These are phyloP conservation scores for Sclerurus mexicanus DNA, from an alignment of 2,113 vertebrate genomes.

Conservation along the genomic window DNA sequence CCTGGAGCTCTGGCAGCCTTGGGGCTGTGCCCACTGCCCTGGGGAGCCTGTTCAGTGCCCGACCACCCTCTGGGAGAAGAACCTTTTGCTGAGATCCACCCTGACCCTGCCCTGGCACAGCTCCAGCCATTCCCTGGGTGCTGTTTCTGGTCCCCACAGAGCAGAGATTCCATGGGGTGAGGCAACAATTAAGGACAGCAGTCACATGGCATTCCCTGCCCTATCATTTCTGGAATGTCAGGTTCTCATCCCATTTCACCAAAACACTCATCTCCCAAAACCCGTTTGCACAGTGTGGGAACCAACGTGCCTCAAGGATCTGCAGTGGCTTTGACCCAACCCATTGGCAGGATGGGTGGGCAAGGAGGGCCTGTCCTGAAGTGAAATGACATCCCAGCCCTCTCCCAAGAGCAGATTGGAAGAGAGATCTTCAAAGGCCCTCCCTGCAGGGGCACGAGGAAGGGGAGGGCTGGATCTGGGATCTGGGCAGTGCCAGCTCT, in stretches of 20 bases:
- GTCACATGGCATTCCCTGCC: neutral
- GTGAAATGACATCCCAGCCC: neutral
- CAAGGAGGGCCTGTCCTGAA: neutral
- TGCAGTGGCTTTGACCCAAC: neutral
- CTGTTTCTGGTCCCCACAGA: neutral
- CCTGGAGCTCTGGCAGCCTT: neutral
- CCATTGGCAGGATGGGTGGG: neutral
- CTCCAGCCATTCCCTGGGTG: neutral
- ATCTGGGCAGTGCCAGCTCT: neutral
- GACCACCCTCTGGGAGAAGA: neutral
- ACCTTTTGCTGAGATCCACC: neutral
- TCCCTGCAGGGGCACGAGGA: rapidly evolving
- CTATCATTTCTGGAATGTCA: neutral
- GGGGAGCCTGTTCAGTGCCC: neutral
- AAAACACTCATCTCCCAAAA: neutral
- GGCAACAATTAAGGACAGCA: neutral
- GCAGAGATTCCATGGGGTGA: neutral
- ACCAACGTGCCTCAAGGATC: rapidly evolving
- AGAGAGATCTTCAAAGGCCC: neutral
- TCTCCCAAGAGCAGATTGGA: neutral
- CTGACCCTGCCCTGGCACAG: neutral
- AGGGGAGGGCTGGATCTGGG: neutral
- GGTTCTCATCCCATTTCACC: neutral
- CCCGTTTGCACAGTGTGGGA: neutral
- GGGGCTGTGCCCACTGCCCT: neutral